These are phyloP conservation scores for Eupithecia vulgata DNA, from an alignment of 2,888 invertebrate genomes.

Conservation along the genomic window DNA sequence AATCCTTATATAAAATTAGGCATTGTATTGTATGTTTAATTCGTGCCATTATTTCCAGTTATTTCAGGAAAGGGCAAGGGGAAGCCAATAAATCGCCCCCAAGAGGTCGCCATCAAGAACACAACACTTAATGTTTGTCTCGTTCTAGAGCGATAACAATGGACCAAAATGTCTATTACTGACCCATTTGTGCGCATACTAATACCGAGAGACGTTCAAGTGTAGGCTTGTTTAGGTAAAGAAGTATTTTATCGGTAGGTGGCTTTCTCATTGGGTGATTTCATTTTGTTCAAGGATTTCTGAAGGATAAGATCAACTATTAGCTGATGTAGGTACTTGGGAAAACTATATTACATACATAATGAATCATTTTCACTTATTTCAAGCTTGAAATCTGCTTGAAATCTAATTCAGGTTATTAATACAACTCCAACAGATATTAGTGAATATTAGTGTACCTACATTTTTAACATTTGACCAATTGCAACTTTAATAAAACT, in stretches of 20 bases:
- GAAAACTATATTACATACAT: background rate
- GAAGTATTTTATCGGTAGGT: background rate
- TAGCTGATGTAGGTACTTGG: background rate
- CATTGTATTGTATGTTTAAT: slow-evolving; percentile 15
- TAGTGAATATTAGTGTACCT: too few relatives aligned
- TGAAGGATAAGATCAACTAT: background rate
- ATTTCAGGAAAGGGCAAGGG: slow-evolving; percentile 32
- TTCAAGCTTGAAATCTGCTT: background rate
- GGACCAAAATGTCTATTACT: slow-evolving; percentile 35
- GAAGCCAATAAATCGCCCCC: slow-evolving; percentile 33
- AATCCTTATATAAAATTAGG: background rate
- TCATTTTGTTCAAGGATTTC: background rate
- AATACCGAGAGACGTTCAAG: slow-evolving; percentile 21
- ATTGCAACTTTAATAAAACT: too few relatives aligned
- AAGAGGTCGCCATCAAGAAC: slow-evolving; percentile 39
- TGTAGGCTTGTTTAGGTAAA: slow-evolving; percentile 5
- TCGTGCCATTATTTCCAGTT: slow-evolving; percentile 31
- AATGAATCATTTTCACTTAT: background rate
- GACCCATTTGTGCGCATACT: slow-evolving; percentile 34
- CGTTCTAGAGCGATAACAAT: slow-evolving; percentile 40
- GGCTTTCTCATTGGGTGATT: background rate
- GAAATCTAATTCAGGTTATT: too few relatives aligned
- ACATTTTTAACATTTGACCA: too few relatives aligned
- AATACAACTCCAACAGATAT: too few relatives aligned
- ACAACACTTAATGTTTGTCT: slow-evolving; percentile 44